These are phyloP conservation scores for Luperina testacea DNA, from an alignment of 2,888 invertebrate species.

Conservation along the genomic window DNA sequence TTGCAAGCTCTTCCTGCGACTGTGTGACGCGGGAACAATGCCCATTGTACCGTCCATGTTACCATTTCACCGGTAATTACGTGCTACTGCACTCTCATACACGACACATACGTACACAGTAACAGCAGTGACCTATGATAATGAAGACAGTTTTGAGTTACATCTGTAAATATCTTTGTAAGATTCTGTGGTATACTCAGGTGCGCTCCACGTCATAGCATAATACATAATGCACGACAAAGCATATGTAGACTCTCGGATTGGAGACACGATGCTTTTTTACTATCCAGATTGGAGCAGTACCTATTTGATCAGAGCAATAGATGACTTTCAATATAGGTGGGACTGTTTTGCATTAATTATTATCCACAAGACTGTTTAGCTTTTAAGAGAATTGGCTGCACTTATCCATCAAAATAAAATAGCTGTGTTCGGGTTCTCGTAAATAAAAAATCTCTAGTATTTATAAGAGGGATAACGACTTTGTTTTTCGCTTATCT, in stretches of 20 bases:
- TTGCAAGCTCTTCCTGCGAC: constrained; percentile 72
- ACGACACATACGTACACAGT: constrained; percentile 41
- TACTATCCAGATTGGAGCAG: not conserved
- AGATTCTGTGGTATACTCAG: not conserved
- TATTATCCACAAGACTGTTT: not conserved
- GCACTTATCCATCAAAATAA: not conserved
- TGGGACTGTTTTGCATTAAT: not conserved
- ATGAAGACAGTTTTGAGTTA: constrained; percentile 27
- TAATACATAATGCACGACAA: not conserved
- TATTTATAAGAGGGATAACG: not conserved
- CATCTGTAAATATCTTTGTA: constrained; percentile 33
- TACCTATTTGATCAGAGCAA: not conserved
- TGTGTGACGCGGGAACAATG: constrained; percentile 78
- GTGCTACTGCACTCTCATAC: constrained; percentile 66
- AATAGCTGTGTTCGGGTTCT: not conserved
- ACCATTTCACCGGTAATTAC: constrained; percentile 84
- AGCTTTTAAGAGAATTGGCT: not conserved
- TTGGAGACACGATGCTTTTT: not conserved
- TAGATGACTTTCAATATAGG: not conserved
- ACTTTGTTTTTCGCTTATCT: not conserved
- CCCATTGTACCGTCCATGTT: constrained; percentile 79
- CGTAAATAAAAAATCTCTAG: not conserved
- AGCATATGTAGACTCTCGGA: not conserved
- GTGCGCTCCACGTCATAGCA: not conserved
- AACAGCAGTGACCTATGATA: constrained; percentile 55